A percentile compares a stretch with the other conserved stretches of the same genome.
phyloP scores from a whole-genome alignment of 2,888 invertebrate species.

The Stenolophus ochropezus region DNA sequence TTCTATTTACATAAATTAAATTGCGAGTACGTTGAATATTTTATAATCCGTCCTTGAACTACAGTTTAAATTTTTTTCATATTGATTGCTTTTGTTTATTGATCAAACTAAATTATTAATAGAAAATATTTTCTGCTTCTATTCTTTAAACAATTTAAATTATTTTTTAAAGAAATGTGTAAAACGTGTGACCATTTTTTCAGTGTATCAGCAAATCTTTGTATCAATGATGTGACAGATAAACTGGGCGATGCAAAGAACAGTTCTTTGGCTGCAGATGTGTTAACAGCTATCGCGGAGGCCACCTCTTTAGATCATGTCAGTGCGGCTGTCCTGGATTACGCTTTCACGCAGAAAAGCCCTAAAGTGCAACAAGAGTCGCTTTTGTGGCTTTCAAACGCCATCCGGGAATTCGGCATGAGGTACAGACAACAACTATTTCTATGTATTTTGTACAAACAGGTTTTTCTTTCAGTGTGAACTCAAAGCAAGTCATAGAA shows the following conservation, averaged over 20 bases:
- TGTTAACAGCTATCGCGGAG: constrained; percentile 85
- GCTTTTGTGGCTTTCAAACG: constrained; percentile 85
- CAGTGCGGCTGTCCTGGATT: constrained; percentile 81
- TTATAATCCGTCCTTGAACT: constrained; percentile 10
- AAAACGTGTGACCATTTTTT: constrained; percentile 60
- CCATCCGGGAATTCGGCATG: constrained; percentile 92
- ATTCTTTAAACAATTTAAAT: background rate
- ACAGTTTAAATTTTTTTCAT: too few species aligned
- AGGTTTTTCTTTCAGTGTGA: constrained; percentile 73
- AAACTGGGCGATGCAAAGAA: constrained; percentile 91
- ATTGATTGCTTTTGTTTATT: constrained; percentile 39
- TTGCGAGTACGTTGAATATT: too few species aligned
- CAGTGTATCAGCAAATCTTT: constrained; percentile 83
- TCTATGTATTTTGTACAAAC: background rate
- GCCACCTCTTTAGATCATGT: constrained; percentile 85
- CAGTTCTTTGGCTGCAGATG: constrained; percentile 80
- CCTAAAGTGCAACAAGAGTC: constrained; percentile 93
- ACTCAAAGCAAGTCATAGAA: constrained; percentile 84
- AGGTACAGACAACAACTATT: constrained; percentile 76
- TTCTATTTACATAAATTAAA: too few species aligned
- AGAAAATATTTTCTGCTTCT: background rate
- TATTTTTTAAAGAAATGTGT: background rate
- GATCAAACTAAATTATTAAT: constrained; percentile 15
- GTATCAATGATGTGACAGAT: constrained; percentile 87
- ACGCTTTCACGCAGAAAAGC: constrained; percentile 90